Base-by-base conservation (phyloP, 2,888 invertebrate genomes). In the Rotaria sp. region DNA sequence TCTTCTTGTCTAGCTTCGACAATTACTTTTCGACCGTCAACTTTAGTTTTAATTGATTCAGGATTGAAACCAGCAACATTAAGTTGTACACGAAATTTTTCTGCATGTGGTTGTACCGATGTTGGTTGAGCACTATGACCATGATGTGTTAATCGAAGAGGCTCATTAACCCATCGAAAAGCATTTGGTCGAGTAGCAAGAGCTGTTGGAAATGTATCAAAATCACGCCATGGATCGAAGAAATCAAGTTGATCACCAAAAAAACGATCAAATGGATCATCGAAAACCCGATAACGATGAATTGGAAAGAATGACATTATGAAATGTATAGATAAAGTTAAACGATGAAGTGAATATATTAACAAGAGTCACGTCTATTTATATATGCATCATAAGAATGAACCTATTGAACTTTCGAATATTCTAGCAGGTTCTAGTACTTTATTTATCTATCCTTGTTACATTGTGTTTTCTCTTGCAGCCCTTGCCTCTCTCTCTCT, bases 151-250 rank as follows among this genome's bases (percentile, higher is more conserved):
- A 67, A 35, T 67, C 67, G 30, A 30, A 67, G 35, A 15, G 67
- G 67, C 18, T 67, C 67, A 35, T 67, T 24, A 15, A 67, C 18
- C 67, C 67, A 67, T 67, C 67, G 67, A 18, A 67, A 67, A 35
- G 67, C 67, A 67, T 67, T 67, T 4, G 67, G 67, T 67, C 15
- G 67, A 35, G 8, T 18, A 2, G 67, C 2, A 5, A 67, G 67
- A 15, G 67, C 67, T 15, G 67, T 35, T 35, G 67, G 67, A 67
- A 67, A 67, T 67, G 67, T 67, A 35, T 67, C 67, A 10, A 67
- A 67, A 35, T 67, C 67, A 18, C 67, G 67, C 67, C 67, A 67
- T 67, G 67, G 67, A 67, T 67, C 67, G 67, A 67, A 67, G 30
- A 67, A 35, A 67, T 67, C 67, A 15, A 67, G 67, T 35, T 67